Percentiles rank a stretch among this genome's conserved stretches.
phyloP scores from a whole-genome alignment of 2,797 vertebrate genomes.

The Austrolebias charrua region DNA sequence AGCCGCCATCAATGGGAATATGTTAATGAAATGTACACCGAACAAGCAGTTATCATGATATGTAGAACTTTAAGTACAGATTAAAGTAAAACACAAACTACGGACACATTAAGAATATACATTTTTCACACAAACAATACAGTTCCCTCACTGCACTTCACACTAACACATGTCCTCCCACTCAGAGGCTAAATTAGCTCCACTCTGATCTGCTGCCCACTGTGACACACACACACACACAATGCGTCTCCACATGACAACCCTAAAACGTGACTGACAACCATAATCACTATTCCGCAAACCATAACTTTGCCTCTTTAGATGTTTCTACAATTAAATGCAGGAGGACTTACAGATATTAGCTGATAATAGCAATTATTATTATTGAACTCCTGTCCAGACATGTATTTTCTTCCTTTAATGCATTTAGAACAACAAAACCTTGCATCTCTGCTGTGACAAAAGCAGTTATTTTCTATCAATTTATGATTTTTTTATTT shows the following conservation, averaged over 20 bases:
- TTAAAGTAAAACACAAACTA: too few species aligned
- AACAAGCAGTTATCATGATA: too few species aligned
- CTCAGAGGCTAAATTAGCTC: constrained; percentile 67
- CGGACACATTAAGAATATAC: too few species aligned
- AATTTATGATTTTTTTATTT: background rate
- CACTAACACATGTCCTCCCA: constrained; percentile 65
- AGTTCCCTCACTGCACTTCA: constrained; percentile 52
- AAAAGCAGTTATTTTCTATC: background rate
- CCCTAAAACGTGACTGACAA: constrained; percentile 37
- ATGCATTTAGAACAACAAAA: constrained; percentile 3
- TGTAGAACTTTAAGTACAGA: too few species aligned
- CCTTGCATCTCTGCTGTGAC: background rate
- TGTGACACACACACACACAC: constrained; percentile 27
- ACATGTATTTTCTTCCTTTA: background rate
- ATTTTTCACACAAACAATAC: background rate
- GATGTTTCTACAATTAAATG: constrained; percentile 30
- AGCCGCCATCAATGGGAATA: background rate
- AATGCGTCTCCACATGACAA: constrained; percentile 10
- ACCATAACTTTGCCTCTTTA: constrained; percentile 22
- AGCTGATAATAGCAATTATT: constrained; percentile 19
- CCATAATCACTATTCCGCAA: constrained; percentile 48
- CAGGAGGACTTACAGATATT: constrained; percentile 40
- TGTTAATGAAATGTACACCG: too few species aligned
- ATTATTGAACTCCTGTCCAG: constrained; percentile 11
- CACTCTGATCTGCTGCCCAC: constrained; percentile 57